A percentile compares a stretch with the other conserved stretches of the same genome.
phyloP scores from a whole-genome alignment of 2,888 invertebrate species.

The Operophtera brumata region DNA sequence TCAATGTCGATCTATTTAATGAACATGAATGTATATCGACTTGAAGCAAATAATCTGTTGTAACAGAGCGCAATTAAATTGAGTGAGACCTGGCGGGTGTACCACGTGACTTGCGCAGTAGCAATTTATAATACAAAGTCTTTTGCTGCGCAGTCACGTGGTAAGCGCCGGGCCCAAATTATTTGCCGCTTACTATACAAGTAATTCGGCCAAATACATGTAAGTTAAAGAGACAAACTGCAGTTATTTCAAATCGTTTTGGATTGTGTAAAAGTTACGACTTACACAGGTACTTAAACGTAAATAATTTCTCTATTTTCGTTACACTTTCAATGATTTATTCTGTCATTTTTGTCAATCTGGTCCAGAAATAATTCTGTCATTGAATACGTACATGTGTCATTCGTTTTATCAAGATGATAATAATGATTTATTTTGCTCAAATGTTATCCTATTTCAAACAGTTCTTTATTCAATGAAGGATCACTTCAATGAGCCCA shows the following conservation, averaged over 20 bases:
- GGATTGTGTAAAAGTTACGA: background rate
- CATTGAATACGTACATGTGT: conserved; percentile 6
- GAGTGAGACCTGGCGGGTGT: too few relatives aligned
- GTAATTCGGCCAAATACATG: background rate
- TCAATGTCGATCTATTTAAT: background rate
- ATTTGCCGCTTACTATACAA: too few relatives aligned
- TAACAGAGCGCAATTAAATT: too few relatives aligned
- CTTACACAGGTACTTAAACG: background rate
- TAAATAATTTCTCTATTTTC: background rate
- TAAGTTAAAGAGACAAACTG: background rate
- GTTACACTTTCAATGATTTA: background rate
- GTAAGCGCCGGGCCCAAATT: too few relatives aligned
- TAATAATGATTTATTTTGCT: background rate
- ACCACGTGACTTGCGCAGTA: too few relatives aligned
- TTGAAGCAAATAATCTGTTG: background rate
- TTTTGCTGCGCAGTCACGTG: too few relatives aligned
- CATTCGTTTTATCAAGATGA: background rate
- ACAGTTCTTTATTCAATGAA: conserved; percentile 13
- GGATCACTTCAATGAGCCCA: conserved; percentile 7
- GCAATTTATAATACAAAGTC: too few relatives aligned
- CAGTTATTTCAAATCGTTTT: background rate
- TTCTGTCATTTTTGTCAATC: conserved; percentile 2
- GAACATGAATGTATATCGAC: background rate
- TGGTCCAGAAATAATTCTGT: conserved; percentile 6
- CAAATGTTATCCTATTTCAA: background rate